Evolutionary conservation across 2,888 invertebrate species (phyloP).

Genomic region (Operophtera brumata): DNA sequence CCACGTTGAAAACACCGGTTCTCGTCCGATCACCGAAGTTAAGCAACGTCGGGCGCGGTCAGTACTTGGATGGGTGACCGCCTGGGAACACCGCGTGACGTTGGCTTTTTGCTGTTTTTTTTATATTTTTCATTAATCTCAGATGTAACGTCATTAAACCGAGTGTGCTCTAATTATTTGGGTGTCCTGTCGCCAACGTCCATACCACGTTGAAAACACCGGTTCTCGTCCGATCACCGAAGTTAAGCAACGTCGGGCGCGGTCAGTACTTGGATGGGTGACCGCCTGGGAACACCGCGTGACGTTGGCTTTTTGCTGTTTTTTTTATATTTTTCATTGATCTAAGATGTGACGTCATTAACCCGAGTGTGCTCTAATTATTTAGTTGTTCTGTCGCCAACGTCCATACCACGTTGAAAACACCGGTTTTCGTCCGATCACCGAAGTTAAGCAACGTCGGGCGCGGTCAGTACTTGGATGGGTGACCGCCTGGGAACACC

Average conservation of each 20-base stretch:
- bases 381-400: conserved; percentile 39
- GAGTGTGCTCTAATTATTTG: background rate
- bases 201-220: conserved; percentile 66
- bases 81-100: conserved; percentile 68
- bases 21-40: conserved; percentile 75
- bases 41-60: conserved; percentile 71
- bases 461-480: conserved; percentile 72
- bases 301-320: conserved; percentile 53
- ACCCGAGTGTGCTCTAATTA: no score
- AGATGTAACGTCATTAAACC: background rate
- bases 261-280: conserved; percentile 75
- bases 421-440: conserved; percentile 75
- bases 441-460: conserved; percentile 73
- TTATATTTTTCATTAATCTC: no score
- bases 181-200: conserved; percentile 39
- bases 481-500: conserved; percentile 68
- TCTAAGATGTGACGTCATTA: no score
- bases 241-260: conserved; percentile 72
- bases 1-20: conserved; percentile 67
- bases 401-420: conserved; percentile 65
- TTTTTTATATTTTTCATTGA: background rate
- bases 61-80: conserved; percentile 76
- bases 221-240: conserved; percentile 74
- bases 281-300: conserved; percentile 72
- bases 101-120: conserved; percentile 49